Base-by-base conservation (phyloP, 2,797 vertebrate species). In the Corythornis leucogaster region DNA sequence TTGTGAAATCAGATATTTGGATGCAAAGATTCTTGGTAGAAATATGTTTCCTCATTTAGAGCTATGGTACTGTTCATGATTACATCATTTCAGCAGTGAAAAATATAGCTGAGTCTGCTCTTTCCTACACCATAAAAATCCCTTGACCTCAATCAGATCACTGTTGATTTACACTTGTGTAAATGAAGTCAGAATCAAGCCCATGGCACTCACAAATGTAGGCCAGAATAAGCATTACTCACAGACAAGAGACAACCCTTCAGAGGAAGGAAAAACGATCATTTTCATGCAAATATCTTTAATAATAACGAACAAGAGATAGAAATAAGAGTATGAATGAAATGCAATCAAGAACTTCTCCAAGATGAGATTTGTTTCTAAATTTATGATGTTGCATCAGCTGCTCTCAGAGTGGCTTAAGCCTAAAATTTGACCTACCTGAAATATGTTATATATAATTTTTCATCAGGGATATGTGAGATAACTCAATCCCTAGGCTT, bases 271-370 rank as follows among this genome's bases (percentile, higher is more conserved):
- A 84, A 84, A 88, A 91, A 93, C 68, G 68, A 95, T 89, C 51
- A 95, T 96, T 93, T 94, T 92, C 75, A 95, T 93, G 86, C 79
- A 92, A 95, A 95, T 96, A 84, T 80, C 43, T 71, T 93, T 94
- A 95, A 94, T 92, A 94, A 96, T 94, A 87, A 95, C 84, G 81
- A 96, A 94, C 86, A 93, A 92, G 87, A 92, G 85, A 85, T 82
- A 85, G 86, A 93, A 93, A 94, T 87, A 95, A 93, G 82, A 85
- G 80, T 85, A 59, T 94, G 95, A 89, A 95, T 93, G 93, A 94
- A 96, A 96, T 79, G 89, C 80, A 95, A 94, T 95, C 90, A 96
- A 94, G 90, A 92, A 87, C 59, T 80, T 73, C 80, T 90, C 88
- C 3, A 30, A 87, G 81, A 94, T 90, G 80, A 93, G 87, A 92